A percentile compares a stretch with the other conserved stretches of the same genome.
phyloP scores from a whole-genome alignment of 1,140 invertebrate genomes.

The Hylaeus anthracinus region DNA sequence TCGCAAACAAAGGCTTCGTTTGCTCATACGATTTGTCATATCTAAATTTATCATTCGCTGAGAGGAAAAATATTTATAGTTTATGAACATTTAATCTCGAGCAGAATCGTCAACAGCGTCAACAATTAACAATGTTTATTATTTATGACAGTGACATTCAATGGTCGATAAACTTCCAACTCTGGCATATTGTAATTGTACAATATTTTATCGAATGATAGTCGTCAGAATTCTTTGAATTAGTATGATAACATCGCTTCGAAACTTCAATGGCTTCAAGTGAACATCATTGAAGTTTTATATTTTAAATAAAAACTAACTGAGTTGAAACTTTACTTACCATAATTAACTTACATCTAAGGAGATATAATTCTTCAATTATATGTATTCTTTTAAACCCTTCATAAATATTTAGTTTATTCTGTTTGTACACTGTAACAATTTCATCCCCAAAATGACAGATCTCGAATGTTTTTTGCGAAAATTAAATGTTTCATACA shows the following conservation, averaged over 20 bases:
- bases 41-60: not conserved
- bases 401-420: no score
- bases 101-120: no score
- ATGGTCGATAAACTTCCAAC: slow-evolving; percentile 1
- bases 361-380: no score
- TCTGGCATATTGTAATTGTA: not conserved
- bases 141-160: slow-evolving; percentile 20
- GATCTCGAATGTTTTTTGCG: not conserved
- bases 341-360: no score
- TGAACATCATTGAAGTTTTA: not conserved
- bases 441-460: no score
- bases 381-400: no score
- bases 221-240: no score
- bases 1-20: not conserved
- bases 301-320: not conserved
- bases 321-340: no score
- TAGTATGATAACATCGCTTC: no score
- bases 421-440: no score
- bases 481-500: not conserved
- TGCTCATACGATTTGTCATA: not conserved
- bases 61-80: not conserved
- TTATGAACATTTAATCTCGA: slow-evolving; percentile 2
- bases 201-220: not conserved
- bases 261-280: not conserved
- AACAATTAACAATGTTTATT: slow-evolving; percentile 19